Percentiles rank a stretch among this genome's conserved stretches.
Evolutionary conservation across 2,113 vertebrate genomes (phyloP).

Genomic region (Osmerus mordax): DNA sequence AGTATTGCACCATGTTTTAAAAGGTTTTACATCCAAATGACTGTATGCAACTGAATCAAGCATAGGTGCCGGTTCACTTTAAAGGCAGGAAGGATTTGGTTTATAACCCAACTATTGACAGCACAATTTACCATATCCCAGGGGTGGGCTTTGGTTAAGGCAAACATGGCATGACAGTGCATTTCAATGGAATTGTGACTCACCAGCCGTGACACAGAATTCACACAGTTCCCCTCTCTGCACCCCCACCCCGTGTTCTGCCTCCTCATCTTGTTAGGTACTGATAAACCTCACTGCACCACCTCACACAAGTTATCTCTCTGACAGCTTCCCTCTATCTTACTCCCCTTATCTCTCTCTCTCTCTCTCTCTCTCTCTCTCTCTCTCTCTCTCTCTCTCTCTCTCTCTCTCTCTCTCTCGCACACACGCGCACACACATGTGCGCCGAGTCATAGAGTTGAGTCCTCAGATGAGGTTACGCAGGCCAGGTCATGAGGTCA

Average conservation of each 20-base stretch:
- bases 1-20: too few species aligned
- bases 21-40: too few species aligned
- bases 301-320: background rate
- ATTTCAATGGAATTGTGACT: background rate
- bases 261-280: background rate
- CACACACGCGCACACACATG: background rate
- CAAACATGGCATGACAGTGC: background rate
- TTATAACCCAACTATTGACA: background rate
- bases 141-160: too few species aligned
- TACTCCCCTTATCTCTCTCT: too few species aligned
- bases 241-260: background rate
- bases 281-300: background rate
- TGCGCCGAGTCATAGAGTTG: conserved; percentile 23
- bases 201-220: conserved; percentile 1
- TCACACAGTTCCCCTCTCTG: background rate
- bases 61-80: too few species aligned
- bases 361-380: too few species aligned
- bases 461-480: conserved; percentile 26
- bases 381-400: too few species aligned
- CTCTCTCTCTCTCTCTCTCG: background rate
- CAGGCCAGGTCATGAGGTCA: conserved; percentile 14
- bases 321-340: too few species aligned
- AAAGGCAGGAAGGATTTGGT: background rate
- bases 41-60: too few species aligned
- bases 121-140: background rate